Evolutionary conservation across 1,140 invertebrate species (phyloP).

Genomic region (Spodoptera litura): DNA sequence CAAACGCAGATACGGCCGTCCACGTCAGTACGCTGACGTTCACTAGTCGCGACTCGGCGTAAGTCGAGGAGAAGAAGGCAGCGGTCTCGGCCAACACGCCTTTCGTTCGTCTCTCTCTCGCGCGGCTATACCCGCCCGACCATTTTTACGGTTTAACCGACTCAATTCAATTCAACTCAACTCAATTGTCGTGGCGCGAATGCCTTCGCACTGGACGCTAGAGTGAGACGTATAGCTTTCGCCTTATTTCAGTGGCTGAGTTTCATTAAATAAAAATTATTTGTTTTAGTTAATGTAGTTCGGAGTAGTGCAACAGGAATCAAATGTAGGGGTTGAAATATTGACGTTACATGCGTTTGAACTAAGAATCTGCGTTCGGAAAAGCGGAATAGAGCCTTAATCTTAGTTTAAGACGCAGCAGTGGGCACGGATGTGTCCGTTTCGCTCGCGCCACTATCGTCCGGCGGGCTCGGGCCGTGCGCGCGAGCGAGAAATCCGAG

Average conservation of each 20-base stretch:
- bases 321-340: slow-evolving; percentile 35
- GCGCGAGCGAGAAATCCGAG: slow-evolving; percentile 77
- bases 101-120: slow-evolving; percentile 83
- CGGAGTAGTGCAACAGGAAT: slow-evolving; percentile 11
- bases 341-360: slow-evolving; percentile 68
- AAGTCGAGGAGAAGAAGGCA: slow-evolving; percentile 85
- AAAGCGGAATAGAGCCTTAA: slow-evolving; percentile 81
- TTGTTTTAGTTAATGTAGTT: slow-evolving; percentile 13
- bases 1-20: slow-evolving; percentile 71
- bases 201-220: slow-evolving; percentile 84
- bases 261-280: slow-evolving; percentile 48
- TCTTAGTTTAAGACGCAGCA: slow-evolving; percentile 81
- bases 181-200: slow-evolving; percentile 85
- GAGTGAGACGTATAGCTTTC: slow-evolving; percentile 80
- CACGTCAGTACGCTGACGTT: slow-evolving; percentile 82
- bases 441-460: slow-evolving; percentile 81
- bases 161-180: slow-evolving; percentile 86
- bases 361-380: slow-evolving; percentile 74
- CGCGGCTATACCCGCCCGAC: slow-evolving; percentile 80
- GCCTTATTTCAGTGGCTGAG: slow-evolving; percentile 62
- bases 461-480: slow-evolving; percentile 57
- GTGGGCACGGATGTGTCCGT: slow-evolving; percentile 64
- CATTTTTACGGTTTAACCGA: slow-evolving; percentile 85
- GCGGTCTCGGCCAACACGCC: slow-evolving; percentile 82
- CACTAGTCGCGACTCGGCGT: slow-evolving; percentile 80